Base-by-base conservation (phyloP, 1,140 invertebrate species). In the Aphidius gifuensis region DNA sequence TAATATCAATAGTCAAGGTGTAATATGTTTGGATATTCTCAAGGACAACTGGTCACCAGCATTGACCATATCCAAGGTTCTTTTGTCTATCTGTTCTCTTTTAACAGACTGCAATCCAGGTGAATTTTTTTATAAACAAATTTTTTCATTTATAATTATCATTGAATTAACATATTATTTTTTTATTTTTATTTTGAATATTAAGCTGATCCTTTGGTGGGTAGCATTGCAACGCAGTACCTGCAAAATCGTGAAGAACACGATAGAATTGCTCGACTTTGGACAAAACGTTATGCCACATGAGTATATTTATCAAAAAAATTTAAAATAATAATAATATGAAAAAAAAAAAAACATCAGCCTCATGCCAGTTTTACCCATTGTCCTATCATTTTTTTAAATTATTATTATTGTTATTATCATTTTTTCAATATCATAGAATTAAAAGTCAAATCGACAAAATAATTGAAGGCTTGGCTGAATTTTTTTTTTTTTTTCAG, bases 171-270 rank as follows among this genome's bases (percentile, higher is more conserved):
- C 11, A 11, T n/a, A 49, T 16, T 49, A 1, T 49, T 49, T 49
- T n/a, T 54, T n/a, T 2, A 40, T 16, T 50, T 43, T 42, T n/a
- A 9, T 60, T 49, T 48, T 65, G 43, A 55, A 45, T 40, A 55
- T 85, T 85, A 83, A 92, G 93, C 93, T 72, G 96, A 99, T 86
- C 96, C 97, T 5, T 81, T 99, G 71, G 97, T 99, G 46, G 96
- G 96, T 60, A 97, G 93, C 80, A 98, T 99, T 84, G 96, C 96
- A 45, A 96, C 94, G 66, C 95, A 98, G 85, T 99, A 97, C 84
- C 84, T 97, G 68, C 93, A 96, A 79, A 98, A 99, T 83, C 86
- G 96, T 60, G 93, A 96, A 81, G 96, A 98, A 80, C 96, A 99
- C 75, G 97, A 99, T 83, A 90, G 94, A 76, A 96, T 96, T 79